phyloP scores from a whole-genome alignment of 2,888 invertebrate species.

The Dryadula phaetusa region DNA sequence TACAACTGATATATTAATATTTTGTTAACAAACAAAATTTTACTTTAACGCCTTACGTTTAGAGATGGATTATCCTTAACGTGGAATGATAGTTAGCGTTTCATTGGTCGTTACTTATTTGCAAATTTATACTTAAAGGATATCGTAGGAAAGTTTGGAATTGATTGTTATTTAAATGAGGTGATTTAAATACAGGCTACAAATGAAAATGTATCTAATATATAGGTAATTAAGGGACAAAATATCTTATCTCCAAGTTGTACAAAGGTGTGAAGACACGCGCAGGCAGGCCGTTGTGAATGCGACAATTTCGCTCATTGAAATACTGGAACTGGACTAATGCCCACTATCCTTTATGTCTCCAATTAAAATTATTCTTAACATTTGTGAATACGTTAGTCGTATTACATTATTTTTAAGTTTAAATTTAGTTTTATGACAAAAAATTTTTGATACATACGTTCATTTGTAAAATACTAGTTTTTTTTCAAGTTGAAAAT shows the following conservation, averaged over 20 bases:
- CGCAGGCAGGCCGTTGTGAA: conserved; percentile 58
- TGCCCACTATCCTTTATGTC: conserved; percentile 69
- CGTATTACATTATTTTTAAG: conserved; percentile 36
- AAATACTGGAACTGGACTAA: conserved; percentile 70
- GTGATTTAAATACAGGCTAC: conserved; percentile 46
- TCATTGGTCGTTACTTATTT: conserved; percentile 58
- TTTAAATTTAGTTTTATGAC: not conserved
- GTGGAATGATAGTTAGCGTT: conserved; percentile 46
- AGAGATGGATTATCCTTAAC: conserved; percentile 43
- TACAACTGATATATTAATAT: conserved; percentile 42
- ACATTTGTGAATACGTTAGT: conserved; percentile 50
- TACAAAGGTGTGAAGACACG: conserved; percentile 72
- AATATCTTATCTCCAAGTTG: conserved; percentile 46
- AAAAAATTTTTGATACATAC: no score
- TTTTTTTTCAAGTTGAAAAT: no score
- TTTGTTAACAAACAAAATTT: conserved; percentile 43
- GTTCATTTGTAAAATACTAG: no score
- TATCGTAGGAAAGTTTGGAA: conserved; percentile 69
- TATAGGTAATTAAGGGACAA: conserved; percentile 38
- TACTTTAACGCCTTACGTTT: conserved; percentile 25
- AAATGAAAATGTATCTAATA: conserved; percentile 50
- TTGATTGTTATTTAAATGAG: conserved; percentile 62
- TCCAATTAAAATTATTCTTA: conserved; percentile 74
- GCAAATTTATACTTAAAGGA: conserved; percentile 75
- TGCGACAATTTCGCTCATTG: conserved; percentile 76